Conservation (phyloP, 2,113 vertebrate species). For the Halcyon malimbica region DNA sequence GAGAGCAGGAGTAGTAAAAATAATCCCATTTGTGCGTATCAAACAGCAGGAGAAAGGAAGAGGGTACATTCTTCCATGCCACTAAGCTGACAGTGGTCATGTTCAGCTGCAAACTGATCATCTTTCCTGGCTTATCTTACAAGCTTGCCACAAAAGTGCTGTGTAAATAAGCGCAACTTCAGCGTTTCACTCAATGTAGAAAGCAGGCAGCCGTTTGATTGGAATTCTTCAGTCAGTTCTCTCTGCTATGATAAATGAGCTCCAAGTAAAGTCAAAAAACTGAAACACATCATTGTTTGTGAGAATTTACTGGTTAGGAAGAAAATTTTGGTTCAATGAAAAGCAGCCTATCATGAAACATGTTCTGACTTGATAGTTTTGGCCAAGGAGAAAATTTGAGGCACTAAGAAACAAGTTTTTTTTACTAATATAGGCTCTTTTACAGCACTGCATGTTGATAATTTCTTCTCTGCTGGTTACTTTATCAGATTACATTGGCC, state of each 20-base stretch:
- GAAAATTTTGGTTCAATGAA: slow-evolving; percentile 16
- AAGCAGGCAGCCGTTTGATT: not conserved
- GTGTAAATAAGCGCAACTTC: slow-evolving; percentile 11
- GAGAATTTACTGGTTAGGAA: not conserved
- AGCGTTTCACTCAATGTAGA: not conserved
- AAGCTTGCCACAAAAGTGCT: not conserved
- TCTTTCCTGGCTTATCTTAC: not conserved
- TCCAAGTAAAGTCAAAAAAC: not conserved
- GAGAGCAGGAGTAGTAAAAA: not conserved
- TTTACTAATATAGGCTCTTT: not conserved
- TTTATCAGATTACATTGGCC: not conserved
- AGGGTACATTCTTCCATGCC: not conserved
- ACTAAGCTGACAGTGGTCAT: not conserved
- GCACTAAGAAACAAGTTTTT: not conserved
- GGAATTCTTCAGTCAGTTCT: not conserved
- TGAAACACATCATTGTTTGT: not conserved
- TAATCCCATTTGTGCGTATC: fast-evolving
- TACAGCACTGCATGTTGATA: not conserved
- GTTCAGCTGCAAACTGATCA: not conserved
- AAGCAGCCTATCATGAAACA: not conserved
- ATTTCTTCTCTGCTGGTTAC: not conserved
- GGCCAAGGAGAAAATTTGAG: not conserved
- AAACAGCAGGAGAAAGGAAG: not conserved
- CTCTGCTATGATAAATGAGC: slow-evolving; percentile 16
- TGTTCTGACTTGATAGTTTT: not conserved